phyloP scores from a whole-genome alignment of 2,888 invertebrate genomes.

The Ormia ochracea region DNA sequence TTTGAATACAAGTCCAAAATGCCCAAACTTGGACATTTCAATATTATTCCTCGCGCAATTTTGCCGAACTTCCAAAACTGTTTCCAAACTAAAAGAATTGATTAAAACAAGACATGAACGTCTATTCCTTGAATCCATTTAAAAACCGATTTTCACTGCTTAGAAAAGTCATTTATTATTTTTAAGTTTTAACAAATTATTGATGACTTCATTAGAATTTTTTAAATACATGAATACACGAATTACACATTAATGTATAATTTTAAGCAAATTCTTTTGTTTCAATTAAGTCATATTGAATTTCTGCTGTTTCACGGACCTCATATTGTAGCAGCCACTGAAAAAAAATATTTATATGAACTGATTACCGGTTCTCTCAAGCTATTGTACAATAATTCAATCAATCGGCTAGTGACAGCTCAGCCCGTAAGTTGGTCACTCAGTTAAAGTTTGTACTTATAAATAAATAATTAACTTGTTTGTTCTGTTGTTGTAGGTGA shows the following conservation, averaged over 20 bases:
- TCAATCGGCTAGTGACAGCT: background rate
- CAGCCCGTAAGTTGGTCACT: constrained; percentile 29
- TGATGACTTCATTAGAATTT: background rate
- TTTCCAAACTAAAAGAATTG: too few relatives aligned
- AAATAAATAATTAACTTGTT: constrained; percentile 24
- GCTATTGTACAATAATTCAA: background rate
- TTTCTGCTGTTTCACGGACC: background rate
- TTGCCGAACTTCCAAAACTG: too few relatives aligned
- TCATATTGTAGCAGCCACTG: background rate
- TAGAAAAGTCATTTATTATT: background rate
- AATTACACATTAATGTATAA: background rate
- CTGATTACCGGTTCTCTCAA: constrained; percentile 13
- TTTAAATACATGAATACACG: background rate
- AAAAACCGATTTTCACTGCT: too few relatives aligned
- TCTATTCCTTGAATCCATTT: too few relatives aligned
- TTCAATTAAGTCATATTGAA: background rate
- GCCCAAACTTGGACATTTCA: too few relatives aligned
- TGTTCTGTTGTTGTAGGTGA: background rate
- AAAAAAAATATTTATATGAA: background rate
- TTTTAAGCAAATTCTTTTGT: background rate
- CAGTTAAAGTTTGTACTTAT: background rate
- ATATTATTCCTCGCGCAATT: too few relatives aligned
- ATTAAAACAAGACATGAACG: too few relatives aligned
- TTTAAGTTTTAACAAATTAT: background rate
- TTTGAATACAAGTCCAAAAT: too few relatives aligned